Percentiles rank a stretch among this genome's conserved stretches.
phyloP scores from a whole-genome alignment of 2,888 invertebrate species.

The Drosophila monieri region DNA sequence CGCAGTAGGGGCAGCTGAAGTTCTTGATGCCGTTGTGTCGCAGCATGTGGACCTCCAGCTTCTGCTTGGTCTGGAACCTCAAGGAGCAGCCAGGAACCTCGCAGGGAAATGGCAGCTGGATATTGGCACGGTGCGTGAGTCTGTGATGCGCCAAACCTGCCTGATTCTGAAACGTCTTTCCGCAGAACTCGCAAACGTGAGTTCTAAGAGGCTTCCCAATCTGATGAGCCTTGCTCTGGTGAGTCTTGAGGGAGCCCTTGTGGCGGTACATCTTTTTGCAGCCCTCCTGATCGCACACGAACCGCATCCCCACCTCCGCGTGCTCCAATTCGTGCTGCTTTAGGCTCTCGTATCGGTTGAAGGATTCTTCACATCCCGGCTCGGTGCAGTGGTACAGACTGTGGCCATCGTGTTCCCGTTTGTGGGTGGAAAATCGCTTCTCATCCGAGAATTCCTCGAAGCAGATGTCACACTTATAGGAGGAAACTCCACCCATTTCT shows the following conservation, averaged over 20 bases:
- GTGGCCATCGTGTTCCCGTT: slow-evolving; percentile 69
- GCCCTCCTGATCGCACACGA: slow-evolving; percentile 57
- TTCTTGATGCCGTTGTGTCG: slow-evolving; percentile 82
- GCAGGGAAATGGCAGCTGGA: slow-evolving; percentile 73
- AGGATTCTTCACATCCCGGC: slow-evolving; percentile 64
- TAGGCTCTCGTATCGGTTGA: slow-evolving; percentile 61
- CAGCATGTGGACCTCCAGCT: slow-evolving; percentile 79
- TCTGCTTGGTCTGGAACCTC: slow-evolving; percentile 74
- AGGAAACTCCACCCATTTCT: neutral
- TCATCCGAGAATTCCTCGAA: slow-evolving; percentile 54
- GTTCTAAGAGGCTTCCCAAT: slow-evolving; percentile 67
- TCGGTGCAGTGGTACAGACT: slow-evolving; percentile 70
- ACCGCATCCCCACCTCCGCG: slow-evolving; percentile 49
- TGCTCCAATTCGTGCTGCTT: slow-evolving; percentile 70
- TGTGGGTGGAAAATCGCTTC: slow-evolving; percentile 65
- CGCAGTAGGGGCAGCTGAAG: slow-evolving; percentile 78
- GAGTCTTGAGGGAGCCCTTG: slow-evolving; percentile 72
- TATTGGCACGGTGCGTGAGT: slow-evolving; percentile 72
- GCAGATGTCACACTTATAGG: slow-evolving; percentile 66
- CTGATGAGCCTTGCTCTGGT: slow-evolving; percentile 69
- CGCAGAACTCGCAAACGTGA: slow-evolving; percentile 80
- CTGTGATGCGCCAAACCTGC: slow-evolving; percentile 76
- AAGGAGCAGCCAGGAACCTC: slow-evolving; percentile 59
- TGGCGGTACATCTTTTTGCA: slow-evolving; percentile 74
- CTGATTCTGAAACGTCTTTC: slow-evolving; percentile 72